A percentile compares a stretch with the other conserved stretches of the same genome.
These are phyloP conservation scores for Anneissia japonica DNA, from an alignment of 35 echinoderm and acorn worm species.

Conservation along the genomic window DNA sequence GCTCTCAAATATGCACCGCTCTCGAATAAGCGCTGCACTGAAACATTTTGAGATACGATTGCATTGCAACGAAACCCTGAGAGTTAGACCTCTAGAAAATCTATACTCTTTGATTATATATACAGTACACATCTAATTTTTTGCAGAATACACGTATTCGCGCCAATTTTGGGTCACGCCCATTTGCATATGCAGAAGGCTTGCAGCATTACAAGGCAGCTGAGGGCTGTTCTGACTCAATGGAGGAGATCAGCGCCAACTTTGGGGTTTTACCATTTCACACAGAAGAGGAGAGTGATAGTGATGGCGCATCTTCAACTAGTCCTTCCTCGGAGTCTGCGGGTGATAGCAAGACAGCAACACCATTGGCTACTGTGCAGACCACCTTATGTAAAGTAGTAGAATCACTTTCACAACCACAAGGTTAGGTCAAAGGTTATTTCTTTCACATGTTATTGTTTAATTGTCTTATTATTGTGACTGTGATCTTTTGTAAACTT, in stretches of 20 bases:
- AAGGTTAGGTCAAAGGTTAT: too few relatives aligned
- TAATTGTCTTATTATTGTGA: too few relatives aligned
- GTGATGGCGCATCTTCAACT: slow-evolving; percentile 4
- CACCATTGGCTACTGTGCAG: neutral
- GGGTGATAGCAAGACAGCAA: neutral
- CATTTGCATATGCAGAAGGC: slow-evolving; percentile 67
- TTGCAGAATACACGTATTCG: slow-evolving; percentile 58
- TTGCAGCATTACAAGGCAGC: slow-evolving; percentile 53
- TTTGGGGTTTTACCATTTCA: slow-evolving; percentile 68
- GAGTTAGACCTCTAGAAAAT: too few relatives aligned
- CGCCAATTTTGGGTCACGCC: slow-evolving; percentile 66
- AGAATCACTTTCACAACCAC: neutral
- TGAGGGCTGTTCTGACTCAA: slow-evolving; percentile 38
- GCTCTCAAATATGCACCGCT: too few relatives aligned
- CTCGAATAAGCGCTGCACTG: too few relatives aligned
- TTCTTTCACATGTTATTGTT: too few relatives aligned
- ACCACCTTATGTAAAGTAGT: slow-evolving; percentile 11
- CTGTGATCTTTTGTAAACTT: too few relatives aligned
- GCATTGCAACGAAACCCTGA: too few relatives aligned
- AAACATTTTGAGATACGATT: too few relatives aligned
- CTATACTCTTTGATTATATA: too few relatives aligned
- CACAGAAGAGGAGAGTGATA: slow-evolving; percentile 42
- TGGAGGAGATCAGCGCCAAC: slow-evolving; percentile 67
- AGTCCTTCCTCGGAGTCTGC: neutral
- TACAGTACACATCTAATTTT: neutral